Conservation (phyloP, 2,888 invertebrate genomes). For the Temnothorax rugatulus region DNA sequence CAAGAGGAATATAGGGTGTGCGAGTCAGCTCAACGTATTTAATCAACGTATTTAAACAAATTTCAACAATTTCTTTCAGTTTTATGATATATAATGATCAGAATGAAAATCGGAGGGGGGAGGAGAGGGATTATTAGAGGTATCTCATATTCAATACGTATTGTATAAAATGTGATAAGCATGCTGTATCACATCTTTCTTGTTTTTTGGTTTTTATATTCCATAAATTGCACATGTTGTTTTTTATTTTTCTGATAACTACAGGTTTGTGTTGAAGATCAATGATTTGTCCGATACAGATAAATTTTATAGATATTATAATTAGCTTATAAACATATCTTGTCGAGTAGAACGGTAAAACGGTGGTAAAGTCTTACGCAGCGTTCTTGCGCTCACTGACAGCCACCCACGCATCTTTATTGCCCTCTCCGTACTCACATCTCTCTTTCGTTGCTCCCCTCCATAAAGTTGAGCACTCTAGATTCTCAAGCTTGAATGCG, state of each 20-base stretch:
- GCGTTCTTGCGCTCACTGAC: constrained; percentile 78
- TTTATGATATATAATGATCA: not conserved
- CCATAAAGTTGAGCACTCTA: constrained; percentile 26
- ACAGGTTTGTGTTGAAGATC: not conserved
- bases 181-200: not conserved
- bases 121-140: too few relatives aligned
- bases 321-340: constrained; percentile 25
- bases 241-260: not conserved
- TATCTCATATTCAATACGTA: not conserved
- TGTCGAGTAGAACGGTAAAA: constrained; percentile 61
- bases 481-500: constrained; percentile 26
- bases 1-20: constrained; percentile 17
- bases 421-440: constrained; percentile 37
- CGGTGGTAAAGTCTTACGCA: constrained; percentile 63
- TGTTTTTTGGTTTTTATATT: not conserved
- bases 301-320: not conserved
- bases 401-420: constrained; percentile 78
- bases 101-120: not conserved
- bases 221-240: not conserved
- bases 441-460: constrained; percentile 35
- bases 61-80: not conserved
- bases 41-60: not conserved
- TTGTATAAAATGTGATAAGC: not conserved
- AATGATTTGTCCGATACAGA: not conserved
- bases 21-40: not conserved